These are phyloP conservation scores for Coregonus clupeaformis DNA, from an alignment of 2,113 vertebrate species.

Conservation along the genomic window DNA sequence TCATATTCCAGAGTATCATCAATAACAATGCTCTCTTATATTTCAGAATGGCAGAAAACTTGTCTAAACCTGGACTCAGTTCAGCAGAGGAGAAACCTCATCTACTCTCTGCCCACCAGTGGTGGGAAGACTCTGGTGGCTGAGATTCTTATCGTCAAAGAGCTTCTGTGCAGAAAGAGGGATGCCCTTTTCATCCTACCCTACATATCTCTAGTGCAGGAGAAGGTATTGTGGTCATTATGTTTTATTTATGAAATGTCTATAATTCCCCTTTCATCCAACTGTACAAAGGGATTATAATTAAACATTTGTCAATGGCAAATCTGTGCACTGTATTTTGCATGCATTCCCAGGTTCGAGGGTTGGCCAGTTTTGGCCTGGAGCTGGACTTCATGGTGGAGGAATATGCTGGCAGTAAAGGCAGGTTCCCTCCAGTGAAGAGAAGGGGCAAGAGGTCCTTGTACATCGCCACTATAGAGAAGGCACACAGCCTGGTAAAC, in stretches of 20 bases:
- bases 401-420: constrained; percentile 96
- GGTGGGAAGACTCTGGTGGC: constrained; percentile 97
- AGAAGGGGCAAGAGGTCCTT: constrained; percentile 81
- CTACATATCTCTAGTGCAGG: constrained; percentile 94
- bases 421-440: constrained; percentile 89
- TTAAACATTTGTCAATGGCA: background rate
- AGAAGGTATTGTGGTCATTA: constrained; percentile 82
- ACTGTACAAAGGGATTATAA: background rate
- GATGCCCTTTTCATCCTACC: constrained; percentile 92
- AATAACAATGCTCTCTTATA: background rate
- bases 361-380: constrained; percentile 85
- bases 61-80: constrained; percentile 87
- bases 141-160: constrained; percentile 91
- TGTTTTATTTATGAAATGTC: background rate
- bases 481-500: constrained; percentile 90
- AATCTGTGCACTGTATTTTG: background rate
- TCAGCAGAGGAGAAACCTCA: constrained; percentile 86
- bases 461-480: constrained; percentile 93
- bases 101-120: constrained; percentile 93
- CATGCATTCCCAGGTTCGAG: constrained; percentile 76
- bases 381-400: constrained; percentile 94
- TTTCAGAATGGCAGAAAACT: constrained; percentile 91
- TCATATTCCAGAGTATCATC: background rate
- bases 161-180: constrained; percentile 87
- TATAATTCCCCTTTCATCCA: background rate